phyloP scores from a whole-genome alignment of 2,113 vertebrate species.

The Hucho hucho region DNA sequence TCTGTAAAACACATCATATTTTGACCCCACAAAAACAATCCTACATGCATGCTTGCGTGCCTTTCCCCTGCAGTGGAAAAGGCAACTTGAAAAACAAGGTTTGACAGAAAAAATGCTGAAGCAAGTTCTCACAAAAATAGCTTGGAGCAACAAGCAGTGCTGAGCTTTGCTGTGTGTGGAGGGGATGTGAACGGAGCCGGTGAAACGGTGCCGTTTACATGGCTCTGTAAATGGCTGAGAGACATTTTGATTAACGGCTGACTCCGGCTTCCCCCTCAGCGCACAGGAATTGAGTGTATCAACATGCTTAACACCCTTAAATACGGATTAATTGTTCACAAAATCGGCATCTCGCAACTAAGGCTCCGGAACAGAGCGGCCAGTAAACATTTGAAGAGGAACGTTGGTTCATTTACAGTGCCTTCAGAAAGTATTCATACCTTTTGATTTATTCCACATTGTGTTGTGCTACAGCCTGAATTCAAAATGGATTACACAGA shows the following conservation, averaged over 20 bases:
- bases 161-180: constrained; percentile 18
- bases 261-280: constrained; percentile 35
- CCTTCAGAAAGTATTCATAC: no score
- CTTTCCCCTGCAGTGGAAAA: constrained; percentile 14
- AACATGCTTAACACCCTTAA: constrained; percentile 63
- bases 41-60: neutral
- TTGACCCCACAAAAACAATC: constrained; percentile 3
- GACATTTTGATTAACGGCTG: constrained; percentile 61
- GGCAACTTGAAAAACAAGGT: constrained; percentile 33
- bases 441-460: no score
- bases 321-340: constrained; percentile 65
- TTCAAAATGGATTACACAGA: no score
- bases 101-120: constrained; percentile 51
- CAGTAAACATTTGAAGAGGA: constrained; percentile 52
- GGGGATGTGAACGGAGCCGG: constrained; percentile 41
- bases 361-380: constrained; percentile 34
- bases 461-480: no score
- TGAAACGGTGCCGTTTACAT: constrained; percentile 39
- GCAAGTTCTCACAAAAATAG: constrained; percentile 56
- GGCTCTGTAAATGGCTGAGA: constrained; percentile 61
- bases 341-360: constrained; percentile 37
- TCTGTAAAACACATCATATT: no score
- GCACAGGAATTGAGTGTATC: constrained; percentile 53
- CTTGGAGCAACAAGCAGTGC: constrained; percentile 48
- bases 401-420: neutral